Evolutionary conservation across 2,113 vertebrate genomes (phyloP).

Genomic region (Ciconia stormi): DNA sequence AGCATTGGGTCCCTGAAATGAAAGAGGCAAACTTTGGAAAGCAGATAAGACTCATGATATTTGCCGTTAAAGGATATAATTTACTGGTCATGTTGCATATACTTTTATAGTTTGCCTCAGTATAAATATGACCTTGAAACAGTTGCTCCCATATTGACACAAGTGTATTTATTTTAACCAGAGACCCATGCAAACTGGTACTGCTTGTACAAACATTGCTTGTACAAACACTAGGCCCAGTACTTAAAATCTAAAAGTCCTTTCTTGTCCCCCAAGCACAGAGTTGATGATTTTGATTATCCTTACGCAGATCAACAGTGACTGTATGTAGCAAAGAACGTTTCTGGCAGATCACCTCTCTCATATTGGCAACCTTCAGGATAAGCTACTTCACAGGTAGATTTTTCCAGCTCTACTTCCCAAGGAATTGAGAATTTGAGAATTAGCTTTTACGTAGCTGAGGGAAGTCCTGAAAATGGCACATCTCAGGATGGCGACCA

Average conservation of each 20-base stretch:
- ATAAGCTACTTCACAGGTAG: neutral
- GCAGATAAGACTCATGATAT: neutral
- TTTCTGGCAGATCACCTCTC: neutral
- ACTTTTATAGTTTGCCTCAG: neutral
- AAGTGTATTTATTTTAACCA: neutral
- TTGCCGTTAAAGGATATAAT: neutral
- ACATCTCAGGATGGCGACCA: neutral
- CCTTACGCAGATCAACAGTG: neutral
- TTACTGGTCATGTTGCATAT: neutral
- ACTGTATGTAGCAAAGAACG: neutral
- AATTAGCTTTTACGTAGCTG: neutral
- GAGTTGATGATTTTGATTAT: neutral
- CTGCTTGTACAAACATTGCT: neutral
- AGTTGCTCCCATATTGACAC: neutral
- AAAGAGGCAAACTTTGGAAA: neutral
- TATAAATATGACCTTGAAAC: neutral
- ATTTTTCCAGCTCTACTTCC: neutral
- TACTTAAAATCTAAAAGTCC: neutral
- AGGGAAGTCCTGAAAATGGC: neutral
- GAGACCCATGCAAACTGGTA: neutral
- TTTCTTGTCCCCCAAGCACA: neutral
- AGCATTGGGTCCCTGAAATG: neutral
- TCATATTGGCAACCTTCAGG: fast-evolving
- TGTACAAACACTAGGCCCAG: neutral
- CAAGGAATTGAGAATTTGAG: neutral